phyloP scores from a whole-genome alignment of 2,113 vertebrate genomes.

The Oostethus manadensis region DNA sequence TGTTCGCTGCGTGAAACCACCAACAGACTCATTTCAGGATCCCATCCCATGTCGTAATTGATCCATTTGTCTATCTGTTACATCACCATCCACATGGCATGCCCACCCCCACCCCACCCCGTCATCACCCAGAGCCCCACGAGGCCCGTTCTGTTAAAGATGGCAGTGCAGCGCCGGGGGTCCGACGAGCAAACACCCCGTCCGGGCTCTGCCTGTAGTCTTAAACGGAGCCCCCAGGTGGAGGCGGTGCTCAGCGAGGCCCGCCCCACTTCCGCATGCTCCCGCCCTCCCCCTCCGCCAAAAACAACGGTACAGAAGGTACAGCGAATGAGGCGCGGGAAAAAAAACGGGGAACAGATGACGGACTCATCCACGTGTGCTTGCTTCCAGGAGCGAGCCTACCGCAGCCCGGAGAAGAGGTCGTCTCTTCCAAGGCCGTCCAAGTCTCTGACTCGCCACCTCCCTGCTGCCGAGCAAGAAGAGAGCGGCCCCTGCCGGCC shows the following conservation, averaged over 20 bases:
- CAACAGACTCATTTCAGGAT: conserved; percentile 4
- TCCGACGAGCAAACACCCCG: conserved; percentile 68
- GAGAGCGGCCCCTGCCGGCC: conserved; percentile 81
- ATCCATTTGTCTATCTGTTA: conserved; percentile 27
- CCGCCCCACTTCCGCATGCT: conserved; percentile 74
- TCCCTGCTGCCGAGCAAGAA: conserved; percentile 81
- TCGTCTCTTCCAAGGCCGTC: conserved; percentile 88
- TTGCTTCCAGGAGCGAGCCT: conserved; percentile 76
- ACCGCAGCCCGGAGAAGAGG: conserved; percentile 88
- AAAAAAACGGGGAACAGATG: neutral
- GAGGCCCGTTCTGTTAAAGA: conserved; percentile 79
- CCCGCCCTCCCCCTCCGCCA: conserved; percentile 59
- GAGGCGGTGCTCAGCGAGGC: conserved; percentile 69
- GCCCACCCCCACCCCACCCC: no score
- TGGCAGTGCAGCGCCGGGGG: conserved; percentile 77
- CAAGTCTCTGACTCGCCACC: conserved; percentile 84
- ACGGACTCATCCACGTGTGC: conserved; percentile 3
- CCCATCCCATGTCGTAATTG: conserved; percentile 25
- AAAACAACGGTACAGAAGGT: conserved; percentile 77
- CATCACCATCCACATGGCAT: conserved; percentile 50
- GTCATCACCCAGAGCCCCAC: conserved; percentile 73
- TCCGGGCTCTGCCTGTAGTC: conserved; percentile 77
- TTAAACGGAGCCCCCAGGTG: conserved; percentile 71
- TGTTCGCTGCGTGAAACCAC: neutral
- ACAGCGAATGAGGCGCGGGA: conserved; percentile 68